Conservation (phyloP, 2,113 vertebrate genomes). For the Nasalis larvatus region DNA sequence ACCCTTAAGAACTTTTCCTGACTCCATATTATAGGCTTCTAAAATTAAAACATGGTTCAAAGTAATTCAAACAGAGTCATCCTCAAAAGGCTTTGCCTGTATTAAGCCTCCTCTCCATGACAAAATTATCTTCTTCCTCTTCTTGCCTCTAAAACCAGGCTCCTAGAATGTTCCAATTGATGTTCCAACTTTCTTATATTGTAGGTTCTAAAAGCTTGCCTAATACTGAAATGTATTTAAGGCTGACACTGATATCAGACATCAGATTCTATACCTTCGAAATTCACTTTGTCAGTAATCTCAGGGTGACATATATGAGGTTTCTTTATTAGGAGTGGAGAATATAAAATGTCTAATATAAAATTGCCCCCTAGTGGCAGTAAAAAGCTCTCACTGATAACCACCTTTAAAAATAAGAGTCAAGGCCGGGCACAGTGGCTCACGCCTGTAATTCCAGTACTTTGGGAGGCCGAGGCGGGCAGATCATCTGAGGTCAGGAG, state of each 20-base stretch:
- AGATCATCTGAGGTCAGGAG: no score
- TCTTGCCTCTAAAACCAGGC: constrained; percentile 18
- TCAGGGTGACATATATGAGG: background rate
- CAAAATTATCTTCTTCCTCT: background rate
- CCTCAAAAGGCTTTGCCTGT: background rate
- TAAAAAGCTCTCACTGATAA: background rate
- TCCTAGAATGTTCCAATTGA: background rate
- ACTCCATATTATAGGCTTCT: background rate
- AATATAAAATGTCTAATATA: constrained; percentile 61
- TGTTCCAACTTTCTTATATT: background rate
- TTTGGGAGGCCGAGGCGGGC: no score
- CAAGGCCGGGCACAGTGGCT: background rate
- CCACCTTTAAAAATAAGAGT: background rate
- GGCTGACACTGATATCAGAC: background rate
- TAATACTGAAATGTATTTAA: constrained; percentile 30
- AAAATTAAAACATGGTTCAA: constrained; percentile 63
- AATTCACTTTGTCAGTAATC: constrained; percentile 41
- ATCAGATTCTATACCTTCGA: background rate
- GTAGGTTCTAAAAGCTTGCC: background rate
- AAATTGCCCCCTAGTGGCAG: constrained; percentile 76
- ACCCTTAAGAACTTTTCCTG: constrained; percentile 29
- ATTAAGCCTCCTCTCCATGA: background rate
- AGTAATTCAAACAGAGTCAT: constrained; percentile 16
- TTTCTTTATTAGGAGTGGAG: constrained; percentile 4
- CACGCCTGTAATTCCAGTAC: no score